A percentile compares a stretch with the other conserved stretches of the same genome.
Conservation (phyloP, 2,888 invertebrate species). For the Mantis religiosa region DNA sequence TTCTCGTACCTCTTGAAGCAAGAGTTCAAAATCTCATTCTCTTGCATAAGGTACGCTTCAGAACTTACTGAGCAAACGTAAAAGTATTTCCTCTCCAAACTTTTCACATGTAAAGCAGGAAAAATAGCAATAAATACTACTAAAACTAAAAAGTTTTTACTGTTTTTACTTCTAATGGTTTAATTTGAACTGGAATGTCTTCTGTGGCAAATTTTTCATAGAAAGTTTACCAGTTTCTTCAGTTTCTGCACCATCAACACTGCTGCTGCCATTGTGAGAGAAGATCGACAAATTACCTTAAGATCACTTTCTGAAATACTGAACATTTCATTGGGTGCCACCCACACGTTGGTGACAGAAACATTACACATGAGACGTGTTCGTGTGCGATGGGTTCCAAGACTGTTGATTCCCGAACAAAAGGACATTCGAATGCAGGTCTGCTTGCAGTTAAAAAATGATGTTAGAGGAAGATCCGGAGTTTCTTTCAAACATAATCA, state of each 20-base stretch:
- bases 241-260: background rate
- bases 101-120: background rate
- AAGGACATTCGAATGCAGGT: too few relatives aligned
- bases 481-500: too few relatives aligned
- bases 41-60: background rate
- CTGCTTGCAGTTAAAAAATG: too few relatives aligned
- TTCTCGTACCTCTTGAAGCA: background rate
- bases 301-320: too few relatives aligned
- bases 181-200: slow-evolving; percentile 6
- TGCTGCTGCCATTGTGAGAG: too few relatives aligned
- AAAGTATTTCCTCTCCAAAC: background rate
- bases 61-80: slow-evolving; percentile 4
- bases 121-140: slow-evolving; percentile 10
- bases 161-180: background rate
- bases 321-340: too few relatives aligned
- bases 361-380: too few relatives aligned
- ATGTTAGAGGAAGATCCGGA: too few relatives aligned
- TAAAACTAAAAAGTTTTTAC: slow-evolving; percentile 4
- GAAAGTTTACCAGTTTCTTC: background rate
- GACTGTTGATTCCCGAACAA: too few relatives aligned
- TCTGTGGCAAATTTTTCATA: background rate
- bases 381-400: too few relatives aligned
- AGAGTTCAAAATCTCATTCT: background rate
- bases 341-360: too few relatives aligned
- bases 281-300: too few relatives aligned